Conservation (phyloP, 2,113 vertebrate genomes). For the Albula goreensis region DNA sequence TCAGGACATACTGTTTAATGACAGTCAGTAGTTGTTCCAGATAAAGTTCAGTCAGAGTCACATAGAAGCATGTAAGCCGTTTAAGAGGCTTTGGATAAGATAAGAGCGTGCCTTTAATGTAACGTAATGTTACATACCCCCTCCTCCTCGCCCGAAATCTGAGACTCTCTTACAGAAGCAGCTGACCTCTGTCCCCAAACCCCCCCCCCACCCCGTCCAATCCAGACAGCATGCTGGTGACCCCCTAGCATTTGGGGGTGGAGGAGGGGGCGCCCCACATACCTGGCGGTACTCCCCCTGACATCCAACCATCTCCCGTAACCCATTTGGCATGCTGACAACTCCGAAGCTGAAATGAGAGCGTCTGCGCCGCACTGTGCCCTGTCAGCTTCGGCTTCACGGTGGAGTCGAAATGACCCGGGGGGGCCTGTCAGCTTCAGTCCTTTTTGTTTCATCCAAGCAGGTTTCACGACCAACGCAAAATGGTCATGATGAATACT, state of each 20-base stretch:
- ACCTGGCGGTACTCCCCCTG: conserved; percentile 29
- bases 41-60: too few relatives aligned
- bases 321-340: conserved; percentile 32
- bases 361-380: too few relatives aligned
- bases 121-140: background rate
- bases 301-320: conserved; percentile 18
- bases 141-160: conserved; percentile 26
- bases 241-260: background rate
- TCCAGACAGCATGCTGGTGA: background rate
- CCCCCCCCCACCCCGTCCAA: background rate
- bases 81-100: too few relatives aligned
- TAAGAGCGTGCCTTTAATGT: too few relatives aligned
- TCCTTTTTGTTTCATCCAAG: too few relatives aligned
- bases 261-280: conserved; percentile 19
- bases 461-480: too few relatives aligned
- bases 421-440: too few relatives aligned
- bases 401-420: too few relatives aligned
- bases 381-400: background rate
- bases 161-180: conserved; percentile 40
- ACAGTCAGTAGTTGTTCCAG: too few relatives aligned
- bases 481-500: too few relatives aligned
- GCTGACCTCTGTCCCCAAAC: conserved; percentile 36
- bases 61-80: too few relatives aligned
- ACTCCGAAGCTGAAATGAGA: background rate
- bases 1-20: too few relatives aligned